A percentile compares a stretch with the other conserved stretches of the same genome.
phyloP scores from a whole-genome alignment of 2,113 vertebrate species.

The Isurus oxyrinchus region DNA sequence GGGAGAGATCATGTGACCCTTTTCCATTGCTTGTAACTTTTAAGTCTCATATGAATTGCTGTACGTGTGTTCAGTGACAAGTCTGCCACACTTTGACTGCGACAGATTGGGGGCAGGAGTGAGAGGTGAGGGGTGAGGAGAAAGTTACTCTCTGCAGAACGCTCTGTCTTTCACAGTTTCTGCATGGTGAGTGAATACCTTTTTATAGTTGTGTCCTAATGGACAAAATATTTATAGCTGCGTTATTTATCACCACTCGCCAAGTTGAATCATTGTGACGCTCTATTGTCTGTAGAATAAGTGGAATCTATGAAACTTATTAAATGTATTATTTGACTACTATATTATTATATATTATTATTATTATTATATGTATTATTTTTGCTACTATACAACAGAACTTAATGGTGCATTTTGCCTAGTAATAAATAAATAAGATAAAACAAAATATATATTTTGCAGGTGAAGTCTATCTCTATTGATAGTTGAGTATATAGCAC shows the following conservation, averaged over 20 bases:
- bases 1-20: background rate
- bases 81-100: background rate
- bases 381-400: background rate
- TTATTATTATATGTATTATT: background rate
- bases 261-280: background rate
- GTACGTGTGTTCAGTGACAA: background rate
- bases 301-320: background rate
- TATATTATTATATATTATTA: too few species aligned
- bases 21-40: background rate
- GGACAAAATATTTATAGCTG: background rate
- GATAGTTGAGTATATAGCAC: background rate
- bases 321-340: background rate
- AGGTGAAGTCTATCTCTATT: background rate
- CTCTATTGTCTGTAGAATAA: background rate
- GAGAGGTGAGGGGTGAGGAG: background rate
- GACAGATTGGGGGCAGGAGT: background rate
- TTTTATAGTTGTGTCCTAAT: background rate
- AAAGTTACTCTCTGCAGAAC: background rate
- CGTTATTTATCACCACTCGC: background rate
- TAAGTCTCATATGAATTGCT: background rate
- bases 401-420: background rate
- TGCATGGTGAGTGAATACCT: background rate
- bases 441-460: background rate
- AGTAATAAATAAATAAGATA: background rate
- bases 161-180: background rate